phyloP scores from a whole-genome alignment of 2,113 vertebrate genomes.

The Opisthocomus hoazin region DNA sequence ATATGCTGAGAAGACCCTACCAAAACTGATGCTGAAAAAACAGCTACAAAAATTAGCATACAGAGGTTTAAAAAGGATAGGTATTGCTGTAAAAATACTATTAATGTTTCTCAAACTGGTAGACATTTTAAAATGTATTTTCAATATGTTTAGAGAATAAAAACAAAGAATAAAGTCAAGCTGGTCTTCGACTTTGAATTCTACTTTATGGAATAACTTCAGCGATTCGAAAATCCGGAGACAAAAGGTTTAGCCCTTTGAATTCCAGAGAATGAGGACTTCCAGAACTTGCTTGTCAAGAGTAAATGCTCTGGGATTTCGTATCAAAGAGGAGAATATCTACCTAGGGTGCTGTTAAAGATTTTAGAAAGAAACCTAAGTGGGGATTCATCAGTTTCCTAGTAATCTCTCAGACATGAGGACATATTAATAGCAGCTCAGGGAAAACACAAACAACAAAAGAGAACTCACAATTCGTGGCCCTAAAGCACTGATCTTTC shows the following conservation, averaged over 20 bases:
- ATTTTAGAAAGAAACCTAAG: neutral
- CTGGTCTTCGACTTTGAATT: neutral
- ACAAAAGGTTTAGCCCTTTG: neutral
- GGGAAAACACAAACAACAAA: neutral
- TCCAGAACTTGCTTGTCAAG: constrained; percentile 50
- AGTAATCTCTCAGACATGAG: neutral
- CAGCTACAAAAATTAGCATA: neutral
- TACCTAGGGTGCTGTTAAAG: constrained; percentile 12
- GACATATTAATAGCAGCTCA: neutral
- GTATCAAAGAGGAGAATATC: constrained; percentile 40
- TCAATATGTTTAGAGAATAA: neutral
- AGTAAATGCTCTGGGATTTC: constrained; percentile 50
- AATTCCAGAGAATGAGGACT: constrained; percentile 38
- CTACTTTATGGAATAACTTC: neutral
- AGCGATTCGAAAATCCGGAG: neutral
- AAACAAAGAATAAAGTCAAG: neutral
- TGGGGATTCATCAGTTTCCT: neutral
- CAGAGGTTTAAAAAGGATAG: neutral
- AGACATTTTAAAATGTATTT: neutral
- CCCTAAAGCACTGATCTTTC: constrained; percentile 13
- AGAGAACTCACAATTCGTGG: neutral
- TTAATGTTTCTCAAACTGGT: neutral
- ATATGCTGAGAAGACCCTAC: neutral
- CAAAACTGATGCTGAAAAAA: neutral
- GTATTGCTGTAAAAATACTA: neutral